Evolutionary conservation across 1,140 invertebrate species (phyloP).

Genomic region (Sminthurides bifidus): DNA sequence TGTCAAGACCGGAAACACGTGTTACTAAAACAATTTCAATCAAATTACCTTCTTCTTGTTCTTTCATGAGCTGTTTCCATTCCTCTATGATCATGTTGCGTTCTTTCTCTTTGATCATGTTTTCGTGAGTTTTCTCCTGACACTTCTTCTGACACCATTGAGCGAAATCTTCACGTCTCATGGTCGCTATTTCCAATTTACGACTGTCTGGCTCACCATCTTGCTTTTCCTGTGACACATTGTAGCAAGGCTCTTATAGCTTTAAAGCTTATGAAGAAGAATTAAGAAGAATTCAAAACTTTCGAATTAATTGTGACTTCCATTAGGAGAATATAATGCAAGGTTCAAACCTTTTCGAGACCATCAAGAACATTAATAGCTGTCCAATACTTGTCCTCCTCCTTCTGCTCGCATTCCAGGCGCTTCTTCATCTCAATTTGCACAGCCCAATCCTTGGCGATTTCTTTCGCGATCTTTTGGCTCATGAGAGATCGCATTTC

Average conservation of each 20-base stretch:
- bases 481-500: constrained; percentile 19
- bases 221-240: no score
- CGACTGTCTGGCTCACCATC: no score
- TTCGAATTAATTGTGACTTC: not conserved
- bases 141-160: constrained; percentile 4
- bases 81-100: no score
- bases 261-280: not conserved
- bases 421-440: constrained; percentile 22
- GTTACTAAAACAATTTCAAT: no score
- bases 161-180: no score
- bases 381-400: constrained; percentile 24
- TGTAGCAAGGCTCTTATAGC: no score
- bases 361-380: constrained; percentile 11
- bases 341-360: constrained; percentile 22
- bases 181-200: no score
- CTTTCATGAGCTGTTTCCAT: no score
- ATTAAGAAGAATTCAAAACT: not conserved
- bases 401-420: constrained; percentile 20
- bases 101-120: no score
- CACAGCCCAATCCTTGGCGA: constrained; percentile 22
- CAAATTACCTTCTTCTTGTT: no score
- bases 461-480: constrained; percentile 19
- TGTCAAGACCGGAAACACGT: no score
- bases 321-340: no score
- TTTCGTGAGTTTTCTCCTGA: constrained; percentile 15